These are phyloP conservation scores for Adineta ricciae DNA, from an alignment of 2,888 invertebrate genomes.

Conservation along the genomic window DNA sequence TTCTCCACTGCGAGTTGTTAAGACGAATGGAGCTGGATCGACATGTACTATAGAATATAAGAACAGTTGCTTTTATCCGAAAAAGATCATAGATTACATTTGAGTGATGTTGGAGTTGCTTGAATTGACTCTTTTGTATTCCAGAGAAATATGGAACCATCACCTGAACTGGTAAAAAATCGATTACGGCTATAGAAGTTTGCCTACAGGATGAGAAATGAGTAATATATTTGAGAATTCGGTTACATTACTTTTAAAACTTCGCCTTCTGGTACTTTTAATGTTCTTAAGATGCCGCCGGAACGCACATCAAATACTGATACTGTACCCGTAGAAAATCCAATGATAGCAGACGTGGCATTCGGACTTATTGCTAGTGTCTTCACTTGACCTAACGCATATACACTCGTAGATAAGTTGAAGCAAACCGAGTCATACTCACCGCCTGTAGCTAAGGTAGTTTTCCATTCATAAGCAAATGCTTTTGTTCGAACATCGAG, in stretches of 20 bases:
- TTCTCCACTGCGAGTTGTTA: background rate
- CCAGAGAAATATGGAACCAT: slow-evolving; percentile 29
- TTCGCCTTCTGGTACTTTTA: slow-evolving; percentile 87
- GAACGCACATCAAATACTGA: slow-evolving; percentile 75
- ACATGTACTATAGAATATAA: background rate
- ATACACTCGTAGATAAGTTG: too few species aligned
- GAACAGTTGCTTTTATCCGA: too few species aligned
- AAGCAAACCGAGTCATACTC: background rate
- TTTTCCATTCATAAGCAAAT: slow-evolving; percentile 68
- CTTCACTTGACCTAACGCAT: slow-evolving; percentile 58
- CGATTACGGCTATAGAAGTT: background rate
- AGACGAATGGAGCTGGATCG: slow-evolving; percentile 29
- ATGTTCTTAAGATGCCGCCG: slow-evolving; percentile 67
- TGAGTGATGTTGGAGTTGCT: slow-evolving; percentile 22
- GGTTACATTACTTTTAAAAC: slow-evolving; percentile 53
- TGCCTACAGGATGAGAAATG: background rate
- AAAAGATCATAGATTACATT: background rate
- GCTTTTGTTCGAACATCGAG: slow-evolving; percentile 70
- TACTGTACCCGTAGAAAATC: slow-evolving; percentile 77
- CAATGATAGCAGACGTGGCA: slow-evolving; percentile 74
- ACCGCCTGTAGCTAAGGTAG: slow-evolving; percentile 21
- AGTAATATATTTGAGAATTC: too few species aligned
- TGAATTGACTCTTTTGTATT: slow-evolving; percentile 27
- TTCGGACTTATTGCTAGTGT: slow-evolving; percentile 70
- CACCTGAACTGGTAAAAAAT: slow-evolving; percentile 25